Evolutionary conservation across 1,140 invertebrate genomes (phyloP).

Genomic region (Agrypnia vestita): DNA sequence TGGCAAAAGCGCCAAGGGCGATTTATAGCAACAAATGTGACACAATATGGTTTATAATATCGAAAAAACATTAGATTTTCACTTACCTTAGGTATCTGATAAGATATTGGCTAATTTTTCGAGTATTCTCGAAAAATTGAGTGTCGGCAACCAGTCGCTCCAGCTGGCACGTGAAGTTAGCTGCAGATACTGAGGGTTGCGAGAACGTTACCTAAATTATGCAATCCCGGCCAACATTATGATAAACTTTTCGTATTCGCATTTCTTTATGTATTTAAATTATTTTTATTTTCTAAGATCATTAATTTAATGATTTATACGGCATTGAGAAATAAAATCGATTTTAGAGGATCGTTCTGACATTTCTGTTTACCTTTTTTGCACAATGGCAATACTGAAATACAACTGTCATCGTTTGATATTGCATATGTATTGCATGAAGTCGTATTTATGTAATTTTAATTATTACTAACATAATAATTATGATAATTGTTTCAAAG

Average conservation of each 20-base stretch:
- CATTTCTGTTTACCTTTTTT: conserved; percentile 20
- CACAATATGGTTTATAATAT: conserved; percentile 25
- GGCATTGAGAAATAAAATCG: background rate
- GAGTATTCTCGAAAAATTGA: conserved; percentile 57
- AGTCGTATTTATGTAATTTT: conserved; percentile 52
- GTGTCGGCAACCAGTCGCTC: conserved; percentile 41
- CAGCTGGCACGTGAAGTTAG: conserved; percentile 54
- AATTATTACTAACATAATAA: conserved; percentile 28
- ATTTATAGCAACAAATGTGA: conserved; percentile 2
- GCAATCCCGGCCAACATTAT: conserved; percentile 1
- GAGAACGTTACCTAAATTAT: conserved; percentile 24
- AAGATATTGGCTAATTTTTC: conserved; percentile 48
- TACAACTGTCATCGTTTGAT: conserved; percentile 4
- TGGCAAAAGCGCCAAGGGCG: background rate
- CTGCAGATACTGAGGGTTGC: conserved; percentile 39
- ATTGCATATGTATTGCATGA: background rate
- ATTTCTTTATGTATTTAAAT: too few species aligned
- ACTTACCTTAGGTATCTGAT: conserved; percentile 47
- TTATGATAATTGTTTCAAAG: conserved; percentile 34
- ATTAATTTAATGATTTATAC: too few species aligned
- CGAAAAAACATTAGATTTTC: conserved; percentile 6
- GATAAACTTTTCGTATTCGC: too few species aligned
- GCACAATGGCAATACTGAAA: conserved; percentile 32
- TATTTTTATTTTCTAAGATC: too few species aligned
- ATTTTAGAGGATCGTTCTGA: conserved; percentile 26